Conservation (phyloP, 1,140 invertebrate genomes). For the Diprion similis region DNA sequence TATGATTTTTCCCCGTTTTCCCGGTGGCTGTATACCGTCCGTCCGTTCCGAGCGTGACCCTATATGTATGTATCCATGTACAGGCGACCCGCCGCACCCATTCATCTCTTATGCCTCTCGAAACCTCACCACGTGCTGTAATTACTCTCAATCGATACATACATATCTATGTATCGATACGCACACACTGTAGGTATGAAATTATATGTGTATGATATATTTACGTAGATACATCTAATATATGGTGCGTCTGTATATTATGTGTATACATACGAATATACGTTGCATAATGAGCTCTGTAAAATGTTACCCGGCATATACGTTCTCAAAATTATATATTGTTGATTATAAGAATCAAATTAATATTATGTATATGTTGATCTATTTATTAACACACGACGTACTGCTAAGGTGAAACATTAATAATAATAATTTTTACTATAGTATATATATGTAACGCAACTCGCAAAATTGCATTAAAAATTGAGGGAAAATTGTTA, state of each 20-base stretch:
- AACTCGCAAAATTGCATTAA: constrained; percentile 40
- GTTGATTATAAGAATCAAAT: constrained; percentile 28
- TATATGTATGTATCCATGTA: not conserved
- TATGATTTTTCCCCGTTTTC: not conserved
- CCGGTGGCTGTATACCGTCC: constrained; percentile 7
- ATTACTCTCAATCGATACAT: constrained; percentile 10
- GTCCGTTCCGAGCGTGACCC: not conserved
- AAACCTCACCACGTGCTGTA: not conserved
- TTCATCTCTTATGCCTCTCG: constrained; percentile 7
- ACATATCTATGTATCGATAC: not conserved
- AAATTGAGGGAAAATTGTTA: constrained; percentile 28
- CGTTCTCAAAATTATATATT: constrained; percentile 1
- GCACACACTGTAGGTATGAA: constrained; percentile 9
- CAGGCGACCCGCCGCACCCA: not conserved
- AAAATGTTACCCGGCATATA: constrained; percentile 1
- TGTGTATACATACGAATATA: not conserved
- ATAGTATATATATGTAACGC: constrained; percentile 44
- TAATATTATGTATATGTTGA: constrained; percentile 59
- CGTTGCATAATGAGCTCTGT: not conserved
- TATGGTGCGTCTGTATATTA: not conserved
- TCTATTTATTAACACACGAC: constrained; percentile 59
- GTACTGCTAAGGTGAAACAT: constrained; percentile 40
- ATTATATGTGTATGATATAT: constrained; percentile 5
- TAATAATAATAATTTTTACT: constrained; percentile 34
- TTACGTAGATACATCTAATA: too few relatives aligned